A percentile compares a stretch with the other conserved stretches of the same genome.
These are phyloP conservation scores for Muntiacus muntjak DNA, from an alignment of 2,113 vertebrate species.

Conservation along the genomic window DNA sequence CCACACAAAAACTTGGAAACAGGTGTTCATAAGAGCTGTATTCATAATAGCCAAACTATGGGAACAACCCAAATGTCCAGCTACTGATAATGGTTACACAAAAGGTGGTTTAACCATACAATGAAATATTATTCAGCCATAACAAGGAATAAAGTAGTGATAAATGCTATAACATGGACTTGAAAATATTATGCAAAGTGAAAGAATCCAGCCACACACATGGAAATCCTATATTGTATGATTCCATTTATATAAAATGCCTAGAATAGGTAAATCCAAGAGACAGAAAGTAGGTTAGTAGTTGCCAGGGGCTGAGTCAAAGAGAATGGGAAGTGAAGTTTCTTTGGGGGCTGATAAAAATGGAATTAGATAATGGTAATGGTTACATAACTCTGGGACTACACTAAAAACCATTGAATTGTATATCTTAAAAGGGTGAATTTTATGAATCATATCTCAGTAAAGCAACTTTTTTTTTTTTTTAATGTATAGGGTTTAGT, in stretches of 20 bases:
- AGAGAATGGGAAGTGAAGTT: background rate
- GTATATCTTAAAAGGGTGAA: background rate
- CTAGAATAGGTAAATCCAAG: background rate
- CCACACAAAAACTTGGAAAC: background rate
- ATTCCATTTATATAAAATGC: background rate
- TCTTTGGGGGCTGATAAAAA: background rate
- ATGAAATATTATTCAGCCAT: background rate
- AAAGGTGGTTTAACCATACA: background rate
- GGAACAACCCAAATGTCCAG: background rate
- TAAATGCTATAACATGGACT: background rate
- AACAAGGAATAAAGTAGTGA: background rate
- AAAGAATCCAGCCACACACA: background rate
- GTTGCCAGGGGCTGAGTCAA: background rate
- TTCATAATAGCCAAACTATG: background rate
- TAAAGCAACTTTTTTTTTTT: background rate
- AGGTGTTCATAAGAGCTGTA: background rate
- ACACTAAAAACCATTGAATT: background rate
- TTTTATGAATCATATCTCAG: conserved; percentile 25
- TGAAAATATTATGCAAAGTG: background rate
- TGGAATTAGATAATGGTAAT: background rate
- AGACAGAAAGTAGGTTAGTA: background rate
- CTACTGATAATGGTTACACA: background rate
- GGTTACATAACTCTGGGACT: background rate
- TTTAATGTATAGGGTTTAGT: background rate
- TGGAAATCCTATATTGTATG: background rate